Conservation (phyloP, 1,140 invertebrate genomes). For the Solenopsis invicta region DNA sequence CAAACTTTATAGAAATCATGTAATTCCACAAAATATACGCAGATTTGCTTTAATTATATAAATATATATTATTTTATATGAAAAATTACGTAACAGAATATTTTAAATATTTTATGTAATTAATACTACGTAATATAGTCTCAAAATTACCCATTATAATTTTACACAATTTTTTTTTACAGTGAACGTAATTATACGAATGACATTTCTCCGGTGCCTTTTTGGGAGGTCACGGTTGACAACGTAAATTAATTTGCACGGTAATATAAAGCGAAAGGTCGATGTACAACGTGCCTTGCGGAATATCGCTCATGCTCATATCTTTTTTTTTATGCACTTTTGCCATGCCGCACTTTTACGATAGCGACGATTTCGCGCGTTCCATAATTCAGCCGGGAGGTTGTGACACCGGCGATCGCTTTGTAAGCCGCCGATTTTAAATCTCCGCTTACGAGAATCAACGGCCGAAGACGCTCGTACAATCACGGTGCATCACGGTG, state of each 20-base stretch:
- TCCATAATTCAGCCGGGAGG: constrained; percentile 47
- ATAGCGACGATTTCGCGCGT: constrained; percentile 3
- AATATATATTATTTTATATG: too few species aligned
- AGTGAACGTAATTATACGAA: too few species aligned
- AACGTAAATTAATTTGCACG: background rate
- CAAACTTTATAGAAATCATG: too few species aligned
- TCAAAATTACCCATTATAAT: too few species aligned
- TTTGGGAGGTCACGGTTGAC: background rate
- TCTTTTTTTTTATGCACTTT: constrained; percentile 36
- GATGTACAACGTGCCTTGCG: background rate
- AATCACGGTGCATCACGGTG: constrained; percentile 50
- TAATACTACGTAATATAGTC: too few species aligned
- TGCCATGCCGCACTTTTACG: constrained; percentile 21
- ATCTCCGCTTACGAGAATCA: constrained; percentile 53
- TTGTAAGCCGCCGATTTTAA: constrained; percentile 64
- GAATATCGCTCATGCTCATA: background rate
- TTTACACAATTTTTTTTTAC: too few species aligned
- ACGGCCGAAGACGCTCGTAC: constrained; percentile 1
- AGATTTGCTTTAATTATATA: too few species aligned
- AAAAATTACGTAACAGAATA: too few species aligned
- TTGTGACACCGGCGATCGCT: constrained; percentile 56
- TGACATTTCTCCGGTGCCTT: background rate
- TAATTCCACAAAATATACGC: too few species aligned
- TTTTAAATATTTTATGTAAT: too few species aligned
- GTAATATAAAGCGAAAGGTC: background rate